Evolutionary conservation across 2,797 vertebrate species (phyloP), one percentile per base, ranked within the genome.

Genomic region (Agapornis canus): DNA sequence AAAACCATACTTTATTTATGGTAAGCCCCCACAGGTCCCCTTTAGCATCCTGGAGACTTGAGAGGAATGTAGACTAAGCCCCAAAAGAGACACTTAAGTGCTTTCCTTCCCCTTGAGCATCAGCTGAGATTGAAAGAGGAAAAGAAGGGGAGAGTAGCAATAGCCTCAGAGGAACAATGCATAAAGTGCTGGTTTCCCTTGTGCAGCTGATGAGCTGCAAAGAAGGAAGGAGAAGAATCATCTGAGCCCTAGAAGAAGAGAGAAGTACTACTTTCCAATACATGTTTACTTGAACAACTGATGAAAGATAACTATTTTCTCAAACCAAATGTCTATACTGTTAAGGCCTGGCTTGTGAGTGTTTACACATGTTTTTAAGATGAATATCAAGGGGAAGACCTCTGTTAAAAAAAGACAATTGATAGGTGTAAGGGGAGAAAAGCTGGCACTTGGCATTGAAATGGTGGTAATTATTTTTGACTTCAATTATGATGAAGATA

Each of bases 31-130:
- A 77, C 90, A 93, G 93, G 83, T 95, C 64, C 56, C 81, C 71
- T 95, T 90, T 52, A 82, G 37, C 54, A 82, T 94, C 59, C 63
- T 56, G 16, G 66, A 90, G 70, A 65, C 27, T 70, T 70, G 57
- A 80, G 27, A 86, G 83, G 68, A 89, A 89, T 90, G 56, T 78
- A 89, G 54, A 87, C 13, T 56, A 78, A 73, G 81, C 83, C 83
- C 86, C 90, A 71, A 90, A 97, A 95, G 94, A 95, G 88, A 92
- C 23, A 70, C 56, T 89, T 93, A 95, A 97, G 96, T 97, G 96
- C 94, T 95, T 93, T 89, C 37, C 75, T 90, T 16, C 90, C 94
- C 68, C 68, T 10, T 27, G 96, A 94, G 96, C 90, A 94, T 89
- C 43, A 2, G 29, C 45, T 0, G 47, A 96, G 89, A 93, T 47